phyloP scores from a whole-genome alignment of 1,140 invertebrate genomes.

The Diachasma alloeum region DNA sequence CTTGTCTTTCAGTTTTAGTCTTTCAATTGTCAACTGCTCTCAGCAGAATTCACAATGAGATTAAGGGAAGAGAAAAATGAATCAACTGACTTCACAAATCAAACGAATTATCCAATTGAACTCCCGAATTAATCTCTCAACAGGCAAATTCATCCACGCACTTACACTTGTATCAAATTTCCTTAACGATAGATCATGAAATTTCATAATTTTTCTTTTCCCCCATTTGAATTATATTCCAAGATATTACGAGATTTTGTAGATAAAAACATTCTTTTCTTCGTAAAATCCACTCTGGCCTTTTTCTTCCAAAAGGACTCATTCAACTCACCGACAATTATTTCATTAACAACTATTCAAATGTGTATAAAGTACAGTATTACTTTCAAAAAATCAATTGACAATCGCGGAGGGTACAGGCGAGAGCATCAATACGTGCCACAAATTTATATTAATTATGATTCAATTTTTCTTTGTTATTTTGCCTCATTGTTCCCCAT shows the following conservation, averaged over 20 bases:
- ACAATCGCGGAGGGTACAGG: conserved; percentile 57
- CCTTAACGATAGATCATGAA: background rate
- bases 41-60: background rate
- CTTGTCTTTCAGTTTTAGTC: background rate
- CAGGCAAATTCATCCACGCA: background rate
- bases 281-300: background rate
- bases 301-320: background rate
- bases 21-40: background rate
- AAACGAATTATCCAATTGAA: background rate
- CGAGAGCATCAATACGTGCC: conserved; percentile 33
- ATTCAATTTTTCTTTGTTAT: conserved; percentile 12
- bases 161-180: conserved; percentile 18
- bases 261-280: conserved; percentile 16
- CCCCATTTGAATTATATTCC: background rate
- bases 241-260: conserved; percentile 5
- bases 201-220: background rate
- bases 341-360: conserved; percentile 45
- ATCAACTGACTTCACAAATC: background rate
- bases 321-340: conserved; percentile 11
- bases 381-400: conserved; percentile 67
- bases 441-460: conserved; percentile 27
- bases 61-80: background rate
- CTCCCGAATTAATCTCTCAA: background rate
- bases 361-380: conserved; percentile 58
- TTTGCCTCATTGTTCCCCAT: conserved; percentile 7